A percentile compares a stretch with the other conserved stretches of the same genome.
Conservation (phyloP, 1,140 invertebrate species). For the Pseudomyrmex gracilis region DNA sequence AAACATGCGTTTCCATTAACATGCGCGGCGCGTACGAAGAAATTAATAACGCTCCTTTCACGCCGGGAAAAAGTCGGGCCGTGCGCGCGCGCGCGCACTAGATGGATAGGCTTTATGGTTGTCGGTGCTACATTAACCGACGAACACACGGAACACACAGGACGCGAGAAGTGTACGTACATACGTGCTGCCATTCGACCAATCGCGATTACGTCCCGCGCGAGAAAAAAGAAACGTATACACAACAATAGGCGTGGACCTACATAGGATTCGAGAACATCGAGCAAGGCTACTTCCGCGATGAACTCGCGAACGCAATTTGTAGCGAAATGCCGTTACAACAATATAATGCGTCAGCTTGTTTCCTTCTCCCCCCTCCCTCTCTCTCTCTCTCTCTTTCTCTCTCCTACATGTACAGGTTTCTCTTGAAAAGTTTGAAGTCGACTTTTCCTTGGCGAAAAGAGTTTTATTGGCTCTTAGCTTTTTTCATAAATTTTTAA, state of each 20-base stretch:
- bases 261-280: constrained; percentile 55
- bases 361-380: not conserved
- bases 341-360: not conserved
- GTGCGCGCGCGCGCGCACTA: not conserved
- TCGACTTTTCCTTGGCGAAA: not conserved
- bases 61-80: constrained; percentile 57
- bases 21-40: constrained; percentile 52
- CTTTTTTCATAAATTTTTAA: constrained; percentile 31
- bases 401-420: not conserved
- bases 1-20: constrained; percentile 65
- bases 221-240: constrained; percentile 17
- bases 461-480: constrained; percentile 21
- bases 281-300: constrained; percentile 36
- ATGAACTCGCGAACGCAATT: constrained; percentile 41
- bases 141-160: constrained; percentile 32
- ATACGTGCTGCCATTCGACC: constrained; percentile 28
- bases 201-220: constrained; percentile 55
- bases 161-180: constrained; percentile 9
- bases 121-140: constrained; percentile 49
- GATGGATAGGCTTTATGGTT: constrained; percentile 57
- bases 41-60: constrained; percentile 61
- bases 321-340: constrained; percentile 11
- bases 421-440: not conserved
- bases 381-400: no score
- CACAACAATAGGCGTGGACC: constrained; percentile 42